Conservation (phyloP, 2,113 vertebrate species). For the Rhinolophus ferrumequinum region DNA sequence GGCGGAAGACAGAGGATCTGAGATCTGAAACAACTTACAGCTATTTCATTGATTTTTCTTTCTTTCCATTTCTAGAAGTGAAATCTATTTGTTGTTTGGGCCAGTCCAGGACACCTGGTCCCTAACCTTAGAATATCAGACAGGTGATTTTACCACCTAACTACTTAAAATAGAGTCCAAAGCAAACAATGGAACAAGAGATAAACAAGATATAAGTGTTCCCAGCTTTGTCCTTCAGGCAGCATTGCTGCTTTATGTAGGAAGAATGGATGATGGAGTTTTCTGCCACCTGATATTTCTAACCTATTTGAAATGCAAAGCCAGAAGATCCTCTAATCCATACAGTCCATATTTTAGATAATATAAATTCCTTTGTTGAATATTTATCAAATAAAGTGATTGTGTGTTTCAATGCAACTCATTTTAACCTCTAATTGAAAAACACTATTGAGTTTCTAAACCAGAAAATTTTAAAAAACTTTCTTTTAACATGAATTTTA, state of each 20-base stretch:
- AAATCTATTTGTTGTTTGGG: not conserved
- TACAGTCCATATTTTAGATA: not conserved
- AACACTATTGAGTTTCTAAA: not conserved
- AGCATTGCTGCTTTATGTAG: not conserved
- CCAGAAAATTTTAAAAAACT: not conserved
- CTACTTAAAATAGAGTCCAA: not conserved
- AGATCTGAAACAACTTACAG: not conserved
- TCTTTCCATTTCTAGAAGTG: not conserved
- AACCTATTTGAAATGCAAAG: conserved; percentile 19
- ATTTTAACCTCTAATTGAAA: not conserved
- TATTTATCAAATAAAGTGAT: not conserved
- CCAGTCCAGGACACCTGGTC: not conserved
- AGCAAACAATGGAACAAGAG: not conserved
- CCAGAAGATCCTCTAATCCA: not conserved
- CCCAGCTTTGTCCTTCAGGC: not conserved
- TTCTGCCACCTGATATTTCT: not conserved
- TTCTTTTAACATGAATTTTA: not conserved
- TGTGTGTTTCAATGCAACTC: not conserved
- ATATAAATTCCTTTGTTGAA: not conserved
- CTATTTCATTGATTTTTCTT: not conserved
- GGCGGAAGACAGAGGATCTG: not conserved
- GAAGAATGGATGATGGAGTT: not conserved
- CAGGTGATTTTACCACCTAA: not conserved
- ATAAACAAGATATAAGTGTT: not conserved
- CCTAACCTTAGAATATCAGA: not conserved